Conservation (phyloP, 2,113 vertebrate genomes). For the Onychostruthus taczanowskii region DNA sequence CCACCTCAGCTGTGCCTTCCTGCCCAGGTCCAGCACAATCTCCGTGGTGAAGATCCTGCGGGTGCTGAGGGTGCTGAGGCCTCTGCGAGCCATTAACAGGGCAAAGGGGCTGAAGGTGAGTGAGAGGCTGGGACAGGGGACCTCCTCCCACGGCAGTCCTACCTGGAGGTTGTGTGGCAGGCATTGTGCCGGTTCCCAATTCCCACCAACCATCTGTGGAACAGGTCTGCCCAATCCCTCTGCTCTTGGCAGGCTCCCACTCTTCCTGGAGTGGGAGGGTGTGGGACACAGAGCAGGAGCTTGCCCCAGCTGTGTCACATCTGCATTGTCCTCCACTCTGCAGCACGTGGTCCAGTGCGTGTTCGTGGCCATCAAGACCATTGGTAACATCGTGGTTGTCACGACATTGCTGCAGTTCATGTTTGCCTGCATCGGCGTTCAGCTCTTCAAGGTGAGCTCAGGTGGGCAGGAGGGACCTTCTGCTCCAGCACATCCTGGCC, state of each 20-base stretch:
- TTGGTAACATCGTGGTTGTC: constrained; percentile 96
- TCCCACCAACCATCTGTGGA: background rate
- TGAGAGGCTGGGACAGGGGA: fast-evolving
- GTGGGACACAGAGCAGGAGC: background rate
- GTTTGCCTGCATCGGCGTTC: constrained; percentile 96
- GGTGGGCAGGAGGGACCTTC: background rate
- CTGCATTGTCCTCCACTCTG: background rate
- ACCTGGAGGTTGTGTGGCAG: background rate
- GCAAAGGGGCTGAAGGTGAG: constrained; percentile 96
- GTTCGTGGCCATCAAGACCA: constrained; percentile 97
- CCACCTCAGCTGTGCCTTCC: background rate
- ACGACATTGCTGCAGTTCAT: constrained; percentile 94
- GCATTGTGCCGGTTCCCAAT: fast-evolving
- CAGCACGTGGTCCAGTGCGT: constrained; percentile 98
- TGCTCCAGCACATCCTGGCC: background rate
- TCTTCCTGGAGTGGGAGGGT: background rate
- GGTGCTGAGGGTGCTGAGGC: constrained; percentile 92
- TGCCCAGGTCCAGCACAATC: constrained; percentile 90
- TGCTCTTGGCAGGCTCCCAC: background rate
- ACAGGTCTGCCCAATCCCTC: background rate
- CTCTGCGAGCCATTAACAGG: constrained; percentile 94
- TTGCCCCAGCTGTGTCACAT: background rate
- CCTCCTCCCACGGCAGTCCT: background rate
- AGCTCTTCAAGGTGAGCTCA: constrained; percentile 91
- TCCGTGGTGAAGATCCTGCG: constrained; percentile 98